Percentiles rank a stretch among this genome's conserved stretches.
phyloP scores from a whole-genome alignment of 2,113 vertebrate species.

The Archocentrus centrarchus region DNA sequence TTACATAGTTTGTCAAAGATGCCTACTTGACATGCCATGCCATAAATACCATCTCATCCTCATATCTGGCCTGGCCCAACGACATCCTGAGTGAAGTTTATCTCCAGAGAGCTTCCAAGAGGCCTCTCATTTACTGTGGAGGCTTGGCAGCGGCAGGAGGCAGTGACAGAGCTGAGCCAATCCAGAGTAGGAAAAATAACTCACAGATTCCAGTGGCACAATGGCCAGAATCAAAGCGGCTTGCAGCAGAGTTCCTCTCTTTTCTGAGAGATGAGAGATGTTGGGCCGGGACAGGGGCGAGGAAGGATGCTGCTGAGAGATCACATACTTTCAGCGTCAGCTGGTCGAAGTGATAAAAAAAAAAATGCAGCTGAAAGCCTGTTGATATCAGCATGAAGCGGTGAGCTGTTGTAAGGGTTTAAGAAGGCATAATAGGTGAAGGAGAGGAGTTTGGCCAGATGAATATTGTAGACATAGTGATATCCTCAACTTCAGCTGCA shows the following conservation, averaged over 20 bases:
- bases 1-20: conserved; percentile 60
- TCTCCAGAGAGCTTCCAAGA: conserved; percentile 61
- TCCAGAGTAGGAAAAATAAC: conserved; percentile 59
- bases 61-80: conserved; percentile 56
- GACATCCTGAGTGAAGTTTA: conserved; percentile 59
- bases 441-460: not conserved
- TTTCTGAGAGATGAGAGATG: conserved; percentile 64
- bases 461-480: not conserved
- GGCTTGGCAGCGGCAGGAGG: conserved; percentile 59
- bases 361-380: conserved; percentile 33
- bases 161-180: conserved; percentile 41
- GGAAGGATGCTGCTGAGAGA: conserved; percentile 54
- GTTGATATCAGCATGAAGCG: conserved; percentile 42
- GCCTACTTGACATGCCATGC: conserved; percentile 72
- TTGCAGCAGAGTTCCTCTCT: conserved; percentile 17
- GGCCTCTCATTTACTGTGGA: conserved; percentile 57
- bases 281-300: conserved; percentile 9
- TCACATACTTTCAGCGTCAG: conserved; percentile 40
- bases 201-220: conserved; percentile 60
- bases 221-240: conserved; percentile 60
- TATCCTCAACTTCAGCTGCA: not conserved
- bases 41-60: conserved; percentile 64
- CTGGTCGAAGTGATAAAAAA: conserved; percentile 25
- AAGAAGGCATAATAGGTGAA: not conserved
- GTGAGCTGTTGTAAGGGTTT: not conserved